Evolutionary conservation across 2,797 vertebrate species (phyloP).

Genomic region (Benthosema pterotum): DNA sequence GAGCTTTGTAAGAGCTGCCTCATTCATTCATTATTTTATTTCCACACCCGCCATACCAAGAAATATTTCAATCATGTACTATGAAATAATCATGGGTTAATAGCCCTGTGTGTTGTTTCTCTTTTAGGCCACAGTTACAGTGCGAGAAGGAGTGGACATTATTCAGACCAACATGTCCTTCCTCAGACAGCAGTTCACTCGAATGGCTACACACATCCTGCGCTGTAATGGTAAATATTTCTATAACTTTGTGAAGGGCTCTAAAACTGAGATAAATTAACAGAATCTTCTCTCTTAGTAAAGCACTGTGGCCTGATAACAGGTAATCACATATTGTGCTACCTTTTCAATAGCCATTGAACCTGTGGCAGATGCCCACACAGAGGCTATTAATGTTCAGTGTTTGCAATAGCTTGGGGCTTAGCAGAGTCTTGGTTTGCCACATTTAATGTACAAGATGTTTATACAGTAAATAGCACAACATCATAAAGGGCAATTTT

Average conservation of each 20-base stretch:
- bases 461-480: too few species aligned
- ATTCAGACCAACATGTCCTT: conserved; percentile 86
- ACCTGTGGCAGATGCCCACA: too few species aligned
- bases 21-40: not conserved
- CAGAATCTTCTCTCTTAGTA: too few species aligned
- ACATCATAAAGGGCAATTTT: too few species aligned
- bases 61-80: not conserved
- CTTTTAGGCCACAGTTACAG: conserved; percentile 80
- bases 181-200: conserved; percentile 85
- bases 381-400: too few species aligned
- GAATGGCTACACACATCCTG: conserved; percentile 84
- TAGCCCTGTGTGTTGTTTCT: not conserved
- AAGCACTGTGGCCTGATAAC: too few species aligned
- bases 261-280: too few species aligned
- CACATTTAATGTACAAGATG: too few species aligned
- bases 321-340: too few species aligned
- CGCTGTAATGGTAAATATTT: conserved; percentile 78
- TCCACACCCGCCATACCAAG: not conserved
- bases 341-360: too few species aligned
- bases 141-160: conserved; percentile 86
- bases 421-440: too few species aligned
- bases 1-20: conserved; percentile 83
- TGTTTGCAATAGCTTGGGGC: too few species aligned
- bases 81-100: not conserved
- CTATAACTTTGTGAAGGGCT: not conserved